A percentile compares a stretch with the other conserved stretches of the same genome.
phyloP scores from a whole-genome alignment of 2,888 invertebrate species.

The Allacma fusca region DNA sequence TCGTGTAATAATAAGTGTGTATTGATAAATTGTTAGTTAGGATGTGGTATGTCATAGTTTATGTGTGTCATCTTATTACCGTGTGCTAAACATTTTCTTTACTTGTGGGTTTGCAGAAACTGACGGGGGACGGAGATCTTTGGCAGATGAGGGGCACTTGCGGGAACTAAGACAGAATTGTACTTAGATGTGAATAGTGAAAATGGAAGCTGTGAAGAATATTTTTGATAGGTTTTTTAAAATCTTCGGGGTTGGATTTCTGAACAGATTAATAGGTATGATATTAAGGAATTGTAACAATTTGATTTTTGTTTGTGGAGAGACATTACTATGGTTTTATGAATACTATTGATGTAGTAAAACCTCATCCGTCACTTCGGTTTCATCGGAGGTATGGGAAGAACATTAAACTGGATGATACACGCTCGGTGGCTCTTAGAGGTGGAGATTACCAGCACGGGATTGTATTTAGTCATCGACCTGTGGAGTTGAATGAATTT shows the following conservation, averaged over 20 bases:
- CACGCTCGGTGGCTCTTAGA: constrained; percentile 38
- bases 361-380: constrained; percentile 33
- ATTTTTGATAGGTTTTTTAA: constrained; percentile 35
- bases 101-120: too few relatives aligned
- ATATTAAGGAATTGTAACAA: background rate
- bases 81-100: too few relatives aligned
- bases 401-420: constrained; percentile 36
- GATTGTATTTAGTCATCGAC: constrained; percentile 49
- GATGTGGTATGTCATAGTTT: too few relatives aligned
- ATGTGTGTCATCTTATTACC: too few relatives aligned
- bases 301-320: background rate
- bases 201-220: constrained; percentile 29
- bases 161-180: too few relatives aligned
- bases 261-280: constrained; percentile 21
- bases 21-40: too few relatives aligned
- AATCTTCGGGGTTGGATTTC: constrained; percentile 21
- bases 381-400: constrained; percentile 50
- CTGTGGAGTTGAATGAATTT: constrained; percentile 45
- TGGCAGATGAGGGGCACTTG: background rate
- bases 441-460: constrained; percentile 47
- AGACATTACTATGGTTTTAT: background rate
- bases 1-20: too few relatives aligned
- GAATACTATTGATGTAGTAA: constrained; percentile 6
- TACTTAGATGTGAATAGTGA: background rate
- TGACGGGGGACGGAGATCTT: too few relatives aligned